Evolutionary conservation across 2,797 vertebrate species (phyloP), one percentile per base, ranked within the genome.

Genomic region (Peromyscus attwateri): DNA sequence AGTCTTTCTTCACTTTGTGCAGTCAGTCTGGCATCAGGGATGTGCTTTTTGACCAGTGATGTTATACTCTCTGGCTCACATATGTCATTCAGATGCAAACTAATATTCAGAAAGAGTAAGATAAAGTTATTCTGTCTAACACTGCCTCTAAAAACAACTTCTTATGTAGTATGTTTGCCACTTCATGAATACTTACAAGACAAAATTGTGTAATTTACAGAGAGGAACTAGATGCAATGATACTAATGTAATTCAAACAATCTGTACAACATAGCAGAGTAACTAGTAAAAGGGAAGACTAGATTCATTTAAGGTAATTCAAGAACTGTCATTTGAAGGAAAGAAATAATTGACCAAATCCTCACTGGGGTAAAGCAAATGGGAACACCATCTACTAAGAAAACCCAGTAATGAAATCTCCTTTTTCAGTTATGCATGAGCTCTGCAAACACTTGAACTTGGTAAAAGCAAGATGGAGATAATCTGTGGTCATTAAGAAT

Each of bases 1-100:
- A 99, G 97, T 96, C 99, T 99, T 9, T 98, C 98, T 92, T 99
- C 99, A 19, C 98, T 99, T 21, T 98, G 98, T 60, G 98, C 98
- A 64, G 98, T 98, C 98, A 99, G 79, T 97, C 98, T 98, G 8
- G 99, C 99, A 62, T 99, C 99, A n/a, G 98, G 98, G 71, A 99
- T 98, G 8, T 99, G 98, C 25, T 98, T 98, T 96, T 98, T 98
- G 93, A 99, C 98, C 96, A 99, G 1, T 0, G 98, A 98, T 0
- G 98, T 97, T 92, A 99, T 96, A 34, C 79, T 95, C 0, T 99
- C 98, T 12, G 98, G 95, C 1, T 99, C 98, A 93, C 99, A 99
- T 1, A 96, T 84, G 82, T 99, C 98, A 52, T 79, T 98, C 93
- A 99, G 94, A 1, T 99, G 99, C 98, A 99, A 99, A 87, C 99